Evolutionary conservation across 2,797 vertebrate genomes (phyloP).

Genomic region (Rachycentron canadum): DNA sequence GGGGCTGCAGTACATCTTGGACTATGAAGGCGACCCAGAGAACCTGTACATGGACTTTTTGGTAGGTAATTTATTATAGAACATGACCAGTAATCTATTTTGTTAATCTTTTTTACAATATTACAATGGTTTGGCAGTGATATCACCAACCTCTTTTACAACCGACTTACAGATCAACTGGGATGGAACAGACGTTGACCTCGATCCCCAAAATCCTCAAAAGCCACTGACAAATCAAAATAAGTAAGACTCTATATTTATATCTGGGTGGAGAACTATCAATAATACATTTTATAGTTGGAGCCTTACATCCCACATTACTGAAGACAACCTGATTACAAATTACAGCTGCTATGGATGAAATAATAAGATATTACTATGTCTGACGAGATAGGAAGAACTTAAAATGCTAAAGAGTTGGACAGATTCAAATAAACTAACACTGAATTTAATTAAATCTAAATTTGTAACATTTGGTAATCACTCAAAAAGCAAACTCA

Average conservation of each 20-base stretch:
- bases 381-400: too few relatives aligned
- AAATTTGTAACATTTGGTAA: too few relatives aligned
- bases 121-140: background rate
- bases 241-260: conserved; percentile 68
- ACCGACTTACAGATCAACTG: conserved; percentile 68
- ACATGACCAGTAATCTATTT: background rate
- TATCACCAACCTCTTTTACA: background rate
- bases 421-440: too few relatives aligned
- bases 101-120: background rate
- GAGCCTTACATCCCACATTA: too few relatives aligned
- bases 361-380: too few relatives aligned
- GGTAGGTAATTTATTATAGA: conserved; percentile 77
- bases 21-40: conserved; percentile 86
- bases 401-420: too few relatives aligned
- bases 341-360: too few relatives aligned
- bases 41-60: conserved; percentile 85
- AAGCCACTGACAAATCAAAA: conserved; percentile 76
- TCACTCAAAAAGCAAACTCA: too few relatives aligned
- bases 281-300: too few relatives aligned
- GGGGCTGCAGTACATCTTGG: conserved; percentile 87
- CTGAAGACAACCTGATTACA: too few relatives aligned
- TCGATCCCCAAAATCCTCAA: conserved; percentile 74
- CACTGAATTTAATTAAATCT: too few relatives aligned
- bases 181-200: conserved; percentile 63
- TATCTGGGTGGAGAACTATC: too few relatives aligned